Base-by-base conservation (phyloP, 2,797 vertebrate genomes). In the Sebastes trivittatus region DNA sequence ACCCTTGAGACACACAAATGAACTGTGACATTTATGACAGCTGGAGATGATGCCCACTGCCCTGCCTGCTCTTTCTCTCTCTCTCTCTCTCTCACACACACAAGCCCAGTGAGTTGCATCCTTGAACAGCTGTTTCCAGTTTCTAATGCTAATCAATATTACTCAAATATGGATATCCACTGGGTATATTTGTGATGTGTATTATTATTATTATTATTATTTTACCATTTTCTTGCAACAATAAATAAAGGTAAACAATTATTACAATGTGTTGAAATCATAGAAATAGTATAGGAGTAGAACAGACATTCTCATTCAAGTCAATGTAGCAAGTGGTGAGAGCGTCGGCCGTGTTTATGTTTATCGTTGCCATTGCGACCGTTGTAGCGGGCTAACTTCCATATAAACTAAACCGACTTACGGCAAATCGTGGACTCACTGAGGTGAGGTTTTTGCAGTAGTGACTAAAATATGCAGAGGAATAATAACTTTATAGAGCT, bases 1-100 rank as follows among this genome's bases (percentile, higher is more conserved):
- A 85, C 85, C 90, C 92, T 82, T 72, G 79, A 90, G 93, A 91
- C 82, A 88, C 83, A 83, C 83, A 92, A 90, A 94, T 91, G 89
- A 92, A 92, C 89, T 93, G 78, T 91, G 94, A 91, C 93, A 94
- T 92, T 84, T 83, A 71, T 91, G 92, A 93, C 92, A 95, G 91
- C 91, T 93, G 91, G 87, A 89, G 80, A 88, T 84, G 83, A 85
- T 80, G 89, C 68, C 87, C 77, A 72, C 69, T 85, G 69, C 66
- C 63, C 76, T 75, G 61, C 58, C 56, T 74, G 56, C 46, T 27
- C 60, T 11, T 22, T 14, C 25, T 20, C 27, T 20, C 54, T 46
- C 22, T 5, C 22, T 7, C 55, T 5, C 55, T 14, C 36, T 3
- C 25, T 3, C 25, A 3, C 34, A 8, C 52, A 34, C 20, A 61